Conservation (phyloP, 2,888 invertebrate species). For the Urechis unicinctus region DNA sequence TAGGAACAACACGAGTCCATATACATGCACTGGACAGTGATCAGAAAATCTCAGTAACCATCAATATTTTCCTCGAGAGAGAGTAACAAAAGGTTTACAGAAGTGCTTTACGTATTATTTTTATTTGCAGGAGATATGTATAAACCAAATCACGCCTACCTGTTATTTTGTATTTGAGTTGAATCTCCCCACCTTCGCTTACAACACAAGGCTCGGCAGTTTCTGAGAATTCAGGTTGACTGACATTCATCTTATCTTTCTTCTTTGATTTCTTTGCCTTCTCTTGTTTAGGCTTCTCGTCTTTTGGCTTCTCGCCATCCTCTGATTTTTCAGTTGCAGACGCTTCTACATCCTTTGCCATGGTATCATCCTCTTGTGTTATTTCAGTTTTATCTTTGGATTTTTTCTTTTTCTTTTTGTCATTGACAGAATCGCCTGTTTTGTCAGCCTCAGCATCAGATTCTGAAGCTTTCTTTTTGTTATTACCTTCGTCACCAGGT, state of each 20-base stretch:
- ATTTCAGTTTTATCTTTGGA: background rate
- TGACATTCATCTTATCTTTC: background rate
- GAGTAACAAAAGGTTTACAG: conserved; percentile 11
- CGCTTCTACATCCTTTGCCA: background rate
- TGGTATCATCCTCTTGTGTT: background rate
- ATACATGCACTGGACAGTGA: no score
- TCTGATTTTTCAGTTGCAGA: no score
- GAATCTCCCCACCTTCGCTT: background rate
- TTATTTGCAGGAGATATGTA: no score
- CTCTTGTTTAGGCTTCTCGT: background rate
- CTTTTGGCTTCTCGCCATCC: background rate
- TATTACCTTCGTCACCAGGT: background rate
- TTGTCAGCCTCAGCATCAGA: background rate
- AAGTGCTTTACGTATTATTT: no score
- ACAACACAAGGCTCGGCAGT: conserved; percentile 14
- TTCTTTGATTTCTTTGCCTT: background rate
- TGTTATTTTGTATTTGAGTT: background rate
- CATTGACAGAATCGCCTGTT: background rate
- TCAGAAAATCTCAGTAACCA: no score
- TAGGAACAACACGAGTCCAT: no score
- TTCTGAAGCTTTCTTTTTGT: background rate
- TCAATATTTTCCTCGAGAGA: no score
- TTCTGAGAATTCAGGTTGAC: conserved; percentile 8
- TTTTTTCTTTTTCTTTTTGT: background rate
- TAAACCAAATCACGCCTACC: no score